phyloP scores from a whole-genome alignment of 2,888 invertebrate species.

The Nemapogon koenigi region DNA sequence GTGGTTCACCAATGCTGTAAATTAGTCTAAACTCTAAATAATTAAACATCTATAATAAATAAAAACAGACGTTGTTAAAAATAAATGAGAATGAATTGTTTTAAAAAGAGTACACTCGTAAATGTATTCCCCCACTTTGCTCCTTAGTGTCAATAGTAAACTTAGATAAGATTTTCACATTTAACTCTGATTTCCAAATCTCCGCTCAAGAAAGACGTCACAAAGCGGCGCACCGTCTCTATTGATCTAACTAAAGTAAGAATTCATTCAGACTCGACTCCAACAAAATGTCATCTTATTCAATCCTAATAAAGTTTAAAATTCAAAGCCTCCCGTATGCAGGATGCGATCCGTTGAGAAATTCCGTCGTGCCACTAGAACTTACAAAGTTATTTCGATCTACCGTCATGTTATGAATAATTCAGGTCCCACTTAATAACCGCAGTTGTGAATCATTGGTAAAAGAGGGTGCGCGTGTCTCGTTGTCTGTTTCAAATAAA shows the following conservation, averaged over 20 bases:
- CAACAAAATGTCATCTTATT: slow-evolving; percentile 7
- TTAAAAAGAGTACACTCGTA: too few relatives aligned
- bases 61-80: too few relatives aligned
- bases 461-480: slow-evolving; percentile 7
- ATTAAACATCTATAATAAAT: too few relatives aligned
- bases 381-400: slow-evolving; percentile 35
- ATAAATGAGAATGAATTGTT: too few relatives aligned
- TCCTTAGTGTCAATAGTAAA: slow-evolving; percentile 27
- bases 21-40: too few relatives aligned
- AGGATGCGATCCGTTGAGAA: slow-evolving; percentile 9
- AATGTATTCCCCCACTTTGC: slow-evolving; percentile 16
- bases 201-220: slow-evolving; percentile 15
- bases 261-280: neutral
- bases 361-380: slow-evolving; percentile 11
- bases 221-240: slow-evolving; percentile 10
- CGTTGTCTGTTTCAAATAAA: slow-evolving; percentile 1
- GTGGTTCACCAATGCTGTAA: too few relatives aligned
- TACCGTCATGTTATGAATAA: slow-evolving; percentile 55
- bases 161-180: slow-evolving; percentile 24
- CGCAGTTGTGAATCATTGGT: slow-evolving; percentile 20
- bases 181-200: slow-evolving; percentile 35
- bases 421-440: slow-evolving; percentile 58
- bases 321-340: slow-evolving; percentile 14
- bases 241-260: slow-evolving; percentile 10
- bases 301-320: slow-evolving; percentile 31